phyloP scores from a whole-genome alignment of 2,888 invertebrate genomes.

The Euphydryas editha region DNA sequence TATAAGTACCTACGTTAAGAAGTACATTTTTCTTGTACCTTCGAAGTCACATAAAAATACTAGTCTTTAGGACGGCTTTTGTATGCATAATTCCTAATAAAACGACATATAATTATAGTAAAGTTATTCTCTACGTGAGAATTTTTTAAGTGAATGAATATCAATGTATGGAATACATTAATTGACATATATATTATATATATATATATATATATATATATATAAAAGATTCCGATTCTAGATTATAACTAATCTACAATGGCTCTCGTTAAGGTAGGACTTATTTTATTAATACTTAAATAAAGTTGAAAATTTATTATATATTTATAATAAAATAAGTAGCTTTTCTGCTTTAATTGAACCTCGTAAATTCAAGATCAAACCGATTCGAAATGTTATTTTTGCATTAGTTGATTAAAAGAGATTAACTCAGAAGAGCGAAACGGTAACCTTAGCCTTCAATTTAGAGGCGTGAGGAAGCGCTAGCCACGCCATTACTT shows the following conservation, averaged over 20 bases:
- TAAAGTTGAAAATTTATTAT: background rate
- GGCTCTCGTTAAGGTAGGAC: slow-evolving; percentile 25
- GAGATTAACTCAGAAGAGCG: too few relatives aligned
- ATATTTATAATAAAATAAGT: background rate
- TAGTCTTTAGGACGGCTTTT: background rate
- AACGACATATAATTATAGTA: slow-evolving; percentile 10
- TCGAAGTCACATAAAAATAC: background rate
- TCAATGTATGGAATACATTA: slow-evolving; percentile 30
- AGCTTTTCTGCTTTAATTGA: too few relatives aligned
- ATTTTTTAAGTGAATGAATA: slow-evolving; percentile 21
- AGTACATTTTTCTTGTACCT: too few relatives aligned
- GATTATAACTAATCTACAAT: slow-evolving; percentile 17
- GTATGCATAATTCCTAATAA: slow-evolving; percentile 5
- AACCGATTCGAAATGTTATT: too few relatives aligned
- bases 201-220: slow-evolving; percentile 34
- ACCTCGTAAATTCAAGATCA: too few relatives aligned
- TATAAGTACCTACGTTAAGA: too few relatives aligned
- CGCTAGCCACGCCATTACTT: too few relatives aligned
- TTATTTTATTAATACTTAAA: background rate
- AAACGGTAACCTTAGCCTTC: too few relatives aligned
- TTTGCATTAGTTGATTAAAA: too few relatives aligned
- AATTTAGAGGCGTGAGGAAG: too few relatives aligned
- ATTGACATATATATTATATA: slow-evolving; percentile 12
- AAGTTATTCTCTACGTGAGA: slow-evolving; percentile 12
- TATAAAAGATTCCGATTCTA: slow-evolving; percentile 24